phyloP scores from a whole-genome alignment of 2,888 invertebrate genomes.

The Gastracanthus pulcherrimus region DNA sequence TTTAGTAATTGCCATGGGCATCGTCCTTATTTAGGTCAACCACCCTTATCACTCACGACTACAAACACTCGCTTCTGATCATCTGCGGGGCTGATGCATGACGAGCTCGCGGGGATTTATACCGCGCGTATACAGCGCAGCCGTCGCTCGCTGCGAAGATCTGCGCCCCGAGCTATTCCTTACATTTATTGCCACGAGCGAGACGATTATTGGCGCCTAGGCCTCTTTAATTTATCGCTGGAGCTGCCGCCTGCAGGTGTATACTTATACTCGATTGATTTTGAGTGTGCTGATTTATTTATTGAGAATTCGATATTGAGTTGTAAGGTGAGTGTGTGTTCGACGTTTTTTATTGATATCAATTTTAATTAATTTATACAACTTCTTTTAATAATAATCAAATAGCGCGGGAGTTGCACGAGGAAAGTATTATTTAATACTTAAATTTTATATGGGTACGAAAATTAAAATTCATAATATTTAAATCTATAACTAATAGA shows the following conservation, averaged over 20 bases:
- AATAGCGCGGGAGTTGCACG: not conserved
- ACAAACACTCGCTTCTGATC: not conserved
- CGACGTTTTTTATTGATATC: no score
- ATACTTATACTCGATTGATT: no score
- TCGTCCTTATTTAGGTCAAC: no score
- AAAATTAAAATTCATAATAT: no score
- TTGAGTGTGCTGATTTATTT: no score
- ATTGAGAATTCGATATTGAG: no score
- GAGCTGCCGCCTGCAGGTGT: not conserved
- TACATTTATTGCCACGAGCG: not conserved
- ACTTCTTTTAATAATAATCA: not conserved
- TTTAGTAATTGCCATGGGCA: no score
- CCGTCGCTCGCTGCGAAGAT: not conserved
- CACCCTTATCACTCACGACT: no score
- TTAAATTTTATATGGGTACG: no score
- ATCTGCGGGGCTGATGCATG: conserved; percentile 69
- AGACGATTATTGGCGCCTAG: conserved; percentile 43
- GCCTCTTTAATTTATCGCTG: conserved; percentile 64
- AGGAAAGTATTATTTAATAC: no score
- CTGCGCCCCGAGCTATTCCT: not conserved
- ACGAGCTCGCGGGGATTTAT: conserved; percentile 70
- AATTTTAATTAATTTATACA: not conserved
- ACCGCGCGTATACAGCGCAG: conserved; percentile 66
- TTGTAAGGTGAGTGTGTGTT: no score
- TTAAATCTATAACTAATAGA: no score